Base-by-base conservation (phyloP, 2,797 vertebrate species). In the Cyclopterus lumpus region DNA sequence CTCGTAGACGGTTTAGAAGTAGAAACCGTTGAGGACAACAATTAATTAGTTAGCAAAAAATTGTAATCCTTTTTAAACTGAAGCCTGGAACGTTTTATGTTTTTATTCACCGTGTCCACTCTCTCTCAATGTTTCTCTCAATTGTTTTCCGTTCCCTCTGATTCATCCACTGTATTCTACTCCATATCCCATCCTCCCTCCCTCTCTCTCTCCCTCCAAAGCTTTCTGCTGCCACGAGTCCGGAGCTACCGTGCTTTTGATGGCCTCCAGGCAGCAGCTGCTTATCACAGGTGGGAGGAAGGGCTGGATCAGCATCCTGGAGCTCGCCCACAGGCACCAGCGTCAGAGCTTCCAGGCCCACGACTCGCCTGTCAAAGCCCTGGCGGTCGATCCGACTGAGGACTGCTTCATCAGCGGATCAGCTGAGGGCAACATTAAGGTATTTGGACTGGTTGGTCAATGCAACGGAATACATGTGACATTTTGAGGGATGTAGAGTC, bases 361-460 rank as follows among this genome's bases (percentile, higher is more conserved):
- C 48, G 98, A 99, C 93, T 99, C 98, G 1, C 94, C 97, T 8
- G 93, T 99, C 73, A 99, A 99, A 93, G 98, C 98, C 0, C 93
- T 99, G 90, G 96, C 97, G 30, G 89, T 99, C 18, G 96, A 97
- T 86, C 91, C 96, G 65, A 96, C 96, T 0, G 98, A 99, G 87
- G 95, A 96, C 83, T 97, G 96, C 86, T 97, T 99, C 75, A 96
- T 99, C 89, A 99, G 98, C 48, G 98, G 98, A 77, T 99, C 98
- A 48, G 96, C 98, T 0, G 98, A 99, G 93, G 98, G 98, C 81
- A 99, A 96, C 92, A 97, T 99, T 80, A 99, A 98, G 98, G 98
- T 99, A 93, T 36, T 8, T 20, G 24, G 5, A 12, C 58, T 11
- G 6, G 14, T 57, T 36, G 15, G 53, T 48, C 22, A 1, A 48